These are phyloP conservation scores for Ophion costatus DNA, from an alignment of 2,888 invertebrate genomes.

Conservation along the genomic window DNA sequence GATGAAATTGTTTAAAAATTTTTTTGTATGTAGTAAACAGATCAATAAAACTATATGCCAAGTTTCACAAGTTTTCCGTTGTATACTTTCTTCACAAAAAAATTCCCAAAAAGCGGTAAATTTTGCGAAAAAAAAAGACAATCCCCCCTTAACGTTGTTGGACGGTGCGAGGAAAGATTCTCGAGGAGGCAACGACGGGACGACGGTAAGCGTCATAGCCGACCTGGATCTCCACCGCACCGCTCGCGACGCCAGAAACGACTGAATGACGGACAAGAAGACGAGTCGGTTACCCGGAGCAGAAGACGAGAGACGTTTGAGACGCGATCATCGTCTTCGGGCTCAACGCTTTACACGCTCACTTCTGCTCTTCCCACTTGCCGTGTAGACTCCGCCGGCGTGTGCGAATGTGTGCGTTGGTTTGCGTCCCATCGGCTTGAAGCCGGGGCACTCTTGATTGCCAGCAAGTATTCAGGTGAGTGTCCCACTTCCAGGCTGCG, in stretches of 20 bases:
- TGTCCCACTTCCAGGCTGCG: conserved; percentile 77
- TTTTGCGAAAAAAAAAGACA: too few species aligned
- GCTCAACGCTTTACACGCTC: conserved; percentile 30
- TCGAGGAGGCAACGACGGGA: conserved; percentile 15
- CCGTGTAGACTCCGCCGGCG: too few species aligned
- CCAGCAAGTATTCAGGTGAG: conserved; percentile 81
- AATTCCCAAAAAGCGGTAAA: too few species aligned
- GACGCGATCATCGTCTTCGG: neutral
- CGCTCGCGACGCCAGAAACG: conserved; percentile 71
- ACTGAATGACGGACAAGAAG: conserved; percentile 74
- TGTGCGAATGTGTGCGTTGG: neutral
- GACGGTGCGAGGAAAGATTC: conserved; percentile 15
- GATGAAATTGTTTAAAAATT: too few species aligned
- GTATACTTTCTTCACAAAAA: too few species aligned
- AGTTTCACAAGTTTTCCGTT: too few species aligned
- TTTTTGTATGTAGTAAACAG: too few species aligned
- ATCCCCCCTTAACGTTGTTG: too few species aligned
- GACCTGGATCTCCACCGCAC: conserved; percentile 67
- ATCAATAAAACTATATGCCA: too few species aligned
- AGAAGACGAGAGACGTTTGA: conserved; percentile 49
- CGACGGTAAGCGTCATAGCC: conserved; percentile 15
- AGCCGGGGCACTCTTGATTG: conserved; percentile 76
- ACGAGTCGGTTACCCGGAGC: conserved; percentile 65
- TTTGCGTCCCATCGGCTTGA: conserved; percentile 67
- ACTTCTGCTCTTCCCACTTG: neutral